Evolutionary conservation across 2,888 invertebrate species (phyloP).

Genomic region (Ptychoptera contaminata): DNA sequence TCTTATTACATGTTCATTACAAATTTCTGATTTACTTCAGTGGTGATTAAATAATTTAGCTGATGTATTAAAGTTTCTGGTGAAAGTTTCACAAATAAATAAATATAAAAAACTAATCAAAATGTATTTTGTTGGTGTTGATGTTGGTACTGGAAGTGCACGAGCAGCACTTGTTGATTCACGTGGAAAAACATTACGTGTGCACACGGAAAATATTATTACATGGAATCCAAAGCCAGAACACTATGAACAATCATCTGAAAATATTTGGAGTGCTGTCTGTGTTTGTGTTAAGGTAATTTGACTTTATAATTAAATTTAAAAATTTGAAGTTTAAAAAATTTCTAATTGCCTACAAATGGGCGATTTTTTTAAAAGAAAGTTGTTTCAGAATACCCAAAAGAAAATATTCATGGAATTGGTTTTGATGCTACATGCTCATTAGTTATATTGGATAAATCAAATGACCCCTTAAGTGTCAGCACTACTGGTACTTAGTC

Average conservation of each 20-base stretch:
- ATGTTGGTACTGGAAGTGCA: conserved; percentile 86
- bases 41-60: no score
- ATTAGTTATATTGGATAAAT: conserved; percentile 59
- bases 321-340: not conserved
- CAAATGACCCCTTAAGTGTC: conserved; percentile 53
- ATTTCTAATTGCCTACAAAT: not conserved
- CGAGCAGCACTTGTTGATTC: conserved; percentile 65
- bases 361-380: conserved; percentile 34
- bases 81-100: no score
- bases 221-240: conserved; percentile 63
- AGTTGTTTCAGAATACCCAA: conserved; percentile 37
- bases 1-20: no score
- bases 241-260: conserved; percentile 82
- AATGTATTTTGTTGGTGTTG: conserved; percentile 65
- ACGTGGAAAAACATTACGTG: conserved; percentile 48
- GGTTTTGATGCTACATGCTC: conserved; percentile 96
- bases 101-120: no score
- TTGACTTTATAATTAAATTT: not conserved
- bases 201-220: conserved; percentile 46
- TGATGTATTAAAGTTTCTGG: no score
- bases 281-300: conserved; percentile 55
- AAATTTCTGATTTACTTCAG: no score
- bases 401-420: conserved; percentile 56
- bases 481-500: conserved; percentile 39
- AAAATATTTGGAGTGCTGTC: conserved; percentile 67